phyloP scores from a whole-genome alignment of 2,797 vertebrate species.

The Allenopithecus nigroviridis region DNA sequence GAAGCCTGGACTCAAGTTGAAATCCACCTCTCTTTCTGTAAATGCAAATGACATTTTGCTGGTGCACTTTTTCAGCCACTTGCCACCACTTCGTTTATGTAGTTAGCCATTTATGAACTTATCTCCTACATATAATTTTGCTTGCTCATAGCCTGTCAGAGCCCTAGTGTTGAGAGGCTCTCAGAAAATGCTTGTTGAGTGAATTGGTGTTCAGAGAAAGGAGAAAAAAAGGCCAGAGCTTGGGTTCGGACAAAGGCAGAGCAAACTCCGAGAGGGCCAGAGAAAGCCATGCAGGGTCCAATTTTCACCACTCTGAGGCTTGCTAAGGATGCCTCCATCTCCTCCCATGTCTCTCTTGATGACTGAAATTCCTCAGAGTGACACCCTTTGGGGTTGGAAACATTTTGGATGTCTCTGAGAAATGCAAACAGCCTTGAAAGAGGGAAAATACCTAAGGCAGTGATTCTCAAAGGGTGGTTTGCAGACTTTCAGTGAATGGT shows the following conservation, averaged over 20 bases:
- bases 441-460: neutral
- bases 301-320: neutral
- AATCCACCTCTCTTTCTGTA: neutral
- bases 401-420: constrained; percentile 13
- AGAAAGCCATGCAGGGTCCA: neutral
- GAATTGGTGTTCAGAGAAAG: neutral
- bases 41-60: neutral
- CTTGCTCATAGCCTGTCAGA: neutral
- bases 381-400: neutral
- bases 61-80: neutral
- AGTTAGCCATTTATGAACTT: neutral
- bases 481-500: neutral
- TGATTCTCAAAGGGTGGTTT: constrained; percentile 14
- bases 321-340: neutral
- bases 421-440: neutral
- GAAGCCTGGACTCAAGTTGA: neutral
- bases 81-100: neutral
- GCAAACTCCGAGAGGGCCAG: neutral
- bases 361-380: neutral
- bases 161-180: neutral
- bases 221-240: neutral
- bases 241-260: neutral
- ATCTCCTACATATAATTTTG: neutral
- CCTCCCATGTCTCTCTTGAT: neutral
- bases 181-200: neutral